Conservation (phyloP, 2,113 vertebrate species). For the Gallinago paraguaiae region DNA sequence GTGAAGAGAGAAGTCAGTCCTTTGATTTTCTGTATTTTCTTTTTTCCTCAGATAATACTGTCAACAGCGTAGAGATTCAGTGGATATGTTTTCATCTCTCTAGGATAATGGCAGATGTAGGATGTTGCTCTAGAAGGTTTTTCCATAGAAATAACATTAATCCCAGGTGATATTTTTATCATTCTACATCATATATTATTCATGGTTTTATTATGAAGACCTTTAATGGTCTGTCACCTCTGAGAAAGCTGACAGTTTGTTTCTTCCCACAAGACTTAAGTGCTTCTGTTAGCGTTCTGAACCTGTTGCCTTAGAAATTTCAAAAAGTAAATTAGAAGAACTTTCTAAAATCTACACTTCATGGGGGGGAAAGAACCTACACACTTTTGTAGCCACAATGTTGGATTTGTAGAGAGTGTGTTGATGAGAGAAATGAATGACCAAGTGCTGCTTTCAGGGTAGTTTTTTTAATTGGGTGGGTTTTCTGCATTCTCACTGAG, state of each 20-base stretch:
- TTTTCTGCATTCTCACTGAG: neutral
- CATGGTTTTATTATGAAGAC: neutral
- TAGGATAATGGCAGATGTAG: neutral
- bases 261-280: neutral
- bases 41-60: neutral
- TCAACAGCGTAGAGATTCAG: neutral
- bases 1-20: neutral
- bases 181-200: neutral
- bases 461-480: neutral
- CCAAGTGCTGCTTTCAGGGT: neutral
- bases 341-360: neutral
- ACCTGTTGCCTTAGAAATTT: neutral
- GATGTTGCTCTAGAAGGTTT: neutral
- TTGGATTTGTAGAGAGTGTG: neutral
- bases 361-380: accelerated
- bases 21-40: neutral
- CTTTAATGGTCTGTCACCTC: neutral
- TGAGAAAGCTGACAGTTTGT: neutral
- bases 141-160: neutral
- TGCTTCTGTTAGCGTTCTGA: neutral
- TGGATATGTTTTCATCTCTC: neutral
- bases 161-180: neutral
- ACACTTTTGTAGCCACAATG: neutral
- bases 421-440: neutral
- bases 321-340: neutral